These are phyloP conservation scores for Mormyrus iriodes DNA, from an alignment of 2,113 vertebrate genomes.

Conservation along the genomic window DNA sequence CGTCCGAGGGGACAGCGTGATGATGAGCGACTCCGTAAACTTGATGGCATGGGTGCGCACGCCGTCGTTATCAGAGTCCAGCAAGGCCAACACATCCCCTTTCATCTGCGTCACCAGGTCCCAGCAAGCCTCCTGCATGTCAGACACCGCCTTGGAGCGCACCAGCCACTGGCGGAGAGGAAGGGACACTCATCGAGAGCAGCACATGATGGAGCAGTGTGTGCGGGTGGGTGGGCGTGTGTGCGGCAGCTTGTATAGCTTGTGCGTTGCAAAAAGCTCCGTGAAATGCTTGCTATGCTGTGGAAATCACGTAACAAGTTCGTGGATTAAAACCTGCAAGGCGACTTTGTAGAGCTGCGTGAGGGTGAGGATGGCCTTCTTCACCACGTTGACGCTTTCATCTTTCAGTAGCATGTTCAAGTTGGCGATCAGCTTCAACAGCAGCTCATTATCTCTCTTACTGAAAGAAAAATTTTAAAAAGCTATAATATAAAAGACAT, in stretches of 20 bases:
- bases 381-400: constrained; percentile 90
- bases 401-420: constrained; percentile 87
- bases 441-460: constrained; percentile 86
- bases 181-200: too few relatives aligned
- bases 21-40: constrained; percentile 84
- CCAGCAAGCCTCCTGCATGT: constrained; percentile 90
- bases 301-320: too few relatives aligned
- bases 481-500: neutral
- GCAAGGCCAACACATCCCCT: constrained; percentile 72
- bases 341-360: constrained; percentile 89
- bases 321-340: constrained; percentile 65
- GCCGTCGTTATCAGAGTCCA: constrained; percentile 91
- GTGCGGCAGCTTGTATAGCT: neutral
- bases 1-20: constrained; percentile 76
- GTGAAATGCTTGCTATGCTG: neutral
- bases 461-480: constrained; percentile 47
- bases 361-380: constrained; percentile 87
- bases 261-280: neutral
- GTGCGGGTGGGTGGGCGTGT: too few relatives aligned
- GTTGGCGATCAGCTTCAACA: constrained; percentile 82
- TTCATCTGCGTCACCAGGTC: constrained; percentile 86
- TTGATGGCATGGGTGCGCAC: constrained; percentile 92
- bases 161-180: constrained; percentile 78
- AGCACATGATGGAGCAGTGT: too few relatives aligned
- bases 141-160: constrained; percentile 67